These are phyloP conservation scores for Mesoligia furuncula DNA, from an alignment of 2,888 invertebrate genomes.

Conservation along the genomic window DNA sequence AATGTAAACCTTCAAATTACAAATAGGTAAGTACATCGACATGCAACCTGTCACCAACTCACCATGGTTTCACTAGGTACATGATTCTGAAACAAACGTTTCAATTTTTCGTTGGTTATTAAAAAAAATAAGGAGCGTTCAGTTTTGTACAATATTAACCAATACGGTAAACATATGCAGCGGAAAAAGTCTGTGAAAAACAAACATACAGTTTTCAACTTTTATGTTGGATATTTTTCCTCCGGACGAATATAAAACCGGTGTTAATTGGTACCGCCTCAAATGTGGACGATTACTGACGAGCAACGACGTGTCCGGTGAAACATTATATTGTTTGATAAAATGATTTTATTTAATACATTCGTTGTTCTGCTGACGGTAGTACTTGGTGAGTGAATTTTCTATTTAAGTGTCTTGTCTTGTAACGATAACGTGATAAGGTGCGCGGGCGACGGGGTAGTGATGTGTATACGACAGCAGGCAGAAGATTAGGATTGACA, in stretches of 20 bases:
- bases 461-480: not conserved
- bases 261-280: conserved; percentile 52
- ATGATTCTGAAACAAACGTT: not conserved
- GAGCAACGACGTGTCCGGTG: conserved; percentile 52
- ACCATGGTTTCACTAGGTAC: too few relatives aligned
- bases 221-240: conserved; percentile 28
- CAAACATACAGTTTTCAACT: conserved; percentile 37
- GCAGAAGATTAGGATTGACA: not conserved
- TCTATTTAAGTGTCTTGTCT: not conserved
- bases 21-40: too few relatives aligned
- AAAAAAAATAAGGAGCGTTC: not conserved
- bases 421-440: too few relatives aligned
- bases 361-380: conserved; percentile 38
- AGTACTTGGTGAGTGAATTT: conserved; percentile 51
- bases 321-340: conserved; percentile 11
- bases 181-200: conserved; percentile 16
- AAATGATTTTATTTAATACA: conserved; percentile 42
- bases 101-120: not conserved
- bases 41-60: too few relatives aligned
- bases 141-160: not conserved
- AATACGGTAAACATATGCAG: not conserved
- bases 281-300: conserved; percentile 41
- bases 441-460: not conserved
- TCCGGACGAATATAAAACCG: conserved; percentile 55
- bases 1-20: not conserved